phyloP scores from a whole-genome alignment of 2,797 vertebrate genomes.

The Enteromius argenteus region DNA sequence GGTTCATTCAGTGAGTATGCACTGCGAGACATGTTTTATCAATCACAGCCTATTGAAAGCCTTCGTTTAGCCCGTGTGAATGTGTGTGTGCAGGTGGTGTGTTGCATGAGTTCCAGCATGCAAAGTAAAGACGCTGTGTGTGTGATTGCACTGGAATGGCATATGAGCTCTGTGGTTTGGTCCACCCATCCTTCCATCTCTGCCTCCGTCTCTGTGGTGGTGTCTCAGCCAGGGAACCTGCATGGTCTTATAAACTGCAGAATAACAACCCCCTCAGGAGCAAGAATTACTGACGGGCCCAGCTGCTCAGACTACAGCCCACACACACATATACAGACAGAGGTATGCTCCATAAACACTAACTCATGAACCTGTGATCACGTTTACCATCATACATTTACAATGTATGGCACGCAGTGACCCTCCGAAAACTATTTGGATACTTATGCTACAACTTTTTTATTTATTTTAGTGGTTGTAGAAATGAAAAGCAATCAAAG shows the following conservation, averaged over 20 bases:
- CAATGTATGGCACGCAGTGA: neutral
- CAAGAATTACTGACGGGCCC: slow-evolving; percentile 56
- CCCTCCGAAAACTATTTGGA: neutral
- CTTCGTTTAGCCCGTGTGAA: slow-evolving; percentile 12
- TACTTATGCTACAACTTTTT: neutral
- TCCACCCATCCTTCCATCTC: slow-evolving; percentile 27
- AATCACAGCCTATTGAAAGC: slow-evolving; percentile 45
- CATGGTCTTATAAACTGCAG: slow-evolving; percentile 54
- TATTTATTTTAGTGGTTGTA: neutral
- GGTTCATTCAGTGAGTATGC: slow-evolving; percentile 39
- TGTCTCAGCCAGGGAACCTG: slow-evolving; percentile 52
- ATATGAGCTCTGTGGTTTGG: slow-evolving; percentile 48
- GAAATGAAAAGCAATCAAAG: neutral
- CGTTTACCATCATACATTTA: slow-evolving; percentile 8
- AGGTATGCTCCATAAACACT: slow-evolving; percentile 27
- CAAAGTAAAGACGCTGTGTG: neutral
- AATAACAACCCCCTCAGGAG: slow-evolving; percentile 53
- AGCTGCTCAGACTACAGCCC: slow-evolving; percentile 50
- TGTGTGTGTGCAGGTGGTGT: slow-evolving; percentile 31
- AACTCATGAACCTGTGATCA: slow-evolving; percentile 6
- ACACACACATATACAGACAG: slow-evolving; percentile 30
- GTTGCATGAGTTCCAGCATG: slow-evolving; percentile 25
- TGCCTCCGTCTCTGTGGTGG: slow-evolving; percentile 45
- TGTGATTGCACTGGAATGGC: slow-evolving; percentile 32
- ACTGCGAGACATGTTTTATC: slow-evolving; percentile 53